Percentiles rank a stretch among this genome's conserved stretches.
Evolutionary conservation across 2,113 vertebrate species (phyloP).

Genomic region (Bujurquina vittata): DNA sequence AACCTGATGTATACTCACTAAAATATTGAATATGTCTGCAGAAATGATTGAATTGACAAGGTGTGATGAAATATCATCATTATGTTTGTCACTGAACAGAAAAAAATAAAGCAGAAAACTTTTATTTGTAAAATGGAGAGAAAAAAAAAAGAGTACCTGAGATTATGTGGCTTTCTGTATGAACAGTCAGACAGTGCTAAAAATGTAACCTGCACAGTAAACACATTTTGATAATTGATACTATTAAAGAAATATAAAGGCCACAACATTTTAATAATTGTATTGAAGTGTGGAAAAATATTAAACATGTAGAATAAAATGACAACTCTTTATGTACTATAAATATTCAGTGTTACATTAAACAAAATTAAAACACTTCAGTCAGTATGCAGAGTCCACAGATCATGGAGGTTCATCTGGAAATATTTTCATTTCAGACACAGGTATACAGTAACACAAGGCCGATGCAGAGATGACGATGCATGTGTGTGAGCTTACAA

Average conservation of each 20-base stretch:
- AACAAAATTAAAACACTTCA: constrained; percentile 9
- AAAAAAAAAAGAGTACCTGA: constrained; percentile 53
- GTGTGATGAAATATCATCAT: background rate
- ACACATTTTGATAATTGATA: constrained; percentile 24
- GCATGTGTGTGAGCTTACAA: constrained; percentile 2
- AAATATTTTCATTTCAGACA: background rate
- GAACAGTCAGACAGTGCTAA: constrained; percentile 46
- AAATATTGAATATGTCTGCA: background rate
- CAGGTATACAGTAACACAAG: constrained; percentile 16
- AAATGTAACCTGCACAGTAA: constrained; percentile 20
- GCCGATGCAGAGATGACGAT: constrained; percentile 7
- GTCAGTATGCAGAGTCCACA: constrained; percentile 8
- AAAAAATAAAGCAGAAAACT: constrained; percentile 6
- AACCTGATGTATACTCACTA: background rate
- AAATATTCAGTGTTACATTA: constrained; percentile 65
- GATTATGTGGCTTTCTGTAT: constrained; percentile 37
- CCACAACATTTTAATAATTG: background rate
- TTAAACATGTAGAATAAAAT: background rate
- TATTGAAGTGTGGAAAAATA: background rate
- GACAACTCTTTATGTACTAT: constrained; percentile 24
- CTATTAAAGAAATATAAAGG: background rate
- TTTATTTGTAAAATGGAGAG: constrained; percentile 36
- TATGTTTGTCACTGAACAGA: background rate
- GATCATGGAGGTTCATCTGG: constrained; percentile 12
- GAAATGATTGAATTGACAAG: background rate